These are phyloP conservation scores for Oxyura jamaicensis DNA, from an alignment of 2,113 vertebrate genomes.

Conservation along the genomic window DNA sequence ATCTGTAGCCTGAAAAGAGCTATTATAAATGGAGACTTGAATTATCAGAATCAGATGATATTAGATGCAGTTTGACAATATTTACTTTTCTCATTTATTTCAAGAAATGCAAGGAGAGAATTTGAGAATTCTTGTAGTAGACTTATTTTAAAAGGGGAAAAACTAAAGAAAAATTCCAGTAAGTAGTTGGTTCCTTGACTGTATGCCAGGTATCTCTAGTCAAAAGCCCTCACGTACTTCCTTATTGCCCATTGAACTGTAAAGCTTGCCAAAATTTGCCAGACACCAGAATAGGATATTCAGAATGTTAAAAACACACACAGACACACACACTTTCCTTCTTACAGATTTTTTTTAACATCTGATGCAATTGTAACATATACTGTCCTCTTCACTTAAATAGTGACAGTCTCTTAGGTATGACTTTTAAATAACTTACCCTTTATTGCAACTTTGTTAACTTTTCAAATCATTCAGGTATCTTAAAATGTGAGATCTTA, in stretches of 20 bases:
- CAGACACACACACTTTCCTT: not conserved
- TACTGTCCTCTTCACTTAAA: not conserved
- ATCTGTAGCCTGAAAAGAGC: not conserved
- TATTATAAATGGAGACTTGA: not conserved
- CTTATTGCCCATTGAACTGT: not conserved
- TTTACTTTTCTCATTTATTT: not conserved
- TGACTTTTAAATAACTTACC: not conserved
- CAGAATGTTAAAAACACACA: not conserved
- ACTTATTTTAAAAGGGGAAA: not conserved
- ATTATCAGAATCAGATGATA: not conserved
- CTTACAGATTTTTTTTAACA: not conserved
- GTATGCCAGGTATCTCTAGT: not conserved
- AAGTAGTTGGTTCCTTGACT: not conserved
- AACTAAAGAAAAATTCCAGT: not conserved
- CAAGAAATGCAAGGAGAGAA: not conserved
- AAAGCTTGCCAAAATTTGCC: not conserved
- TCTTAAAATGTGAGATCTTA: not conserved
- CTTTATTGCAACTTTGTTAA: not conserved
- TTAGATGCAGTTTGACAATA: not conserved
- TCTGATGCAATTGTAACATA: not conserved
- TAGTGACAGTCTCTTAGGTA: not conserved
- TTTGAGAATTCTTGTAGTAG: not conserved
- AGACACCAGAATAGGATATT: not conserved
- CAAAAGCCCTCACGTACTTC: not conserved
- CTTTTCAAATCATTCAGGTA: not conserved